These are phyloP conservation scores for Cottoperca gobio DNA, from an alignment of 2,797 vertebrate species.

Conservation along the genomic window DNA sequence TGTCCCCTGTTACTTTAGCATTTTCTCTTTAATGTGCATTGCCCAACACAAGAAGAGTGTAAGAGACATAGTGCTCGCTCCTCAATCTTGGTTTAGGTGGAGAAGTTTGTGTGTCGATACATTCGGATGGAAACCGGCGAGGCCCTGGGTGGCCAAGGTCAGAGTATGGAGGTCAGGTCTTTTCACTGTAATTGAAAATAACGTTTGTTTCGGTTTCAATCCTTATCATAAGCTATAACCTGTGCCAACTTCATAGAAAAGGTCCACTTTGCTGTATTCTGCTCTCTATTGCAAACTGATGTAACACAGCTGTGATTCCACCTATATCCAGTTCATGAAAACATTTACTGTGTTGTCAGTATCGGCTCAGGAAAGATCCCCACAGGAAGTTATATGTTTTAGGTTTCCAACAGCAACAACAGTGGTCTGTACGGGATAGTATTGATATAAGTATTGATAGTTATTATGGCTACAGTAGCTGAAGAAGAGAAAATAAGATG, in stretches of 20 bases:
- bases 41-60: no score
- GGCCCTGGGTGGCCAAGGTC: not conserved
- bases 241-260: not conserved
- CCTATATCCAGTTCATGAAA: conserved; percentile 34
- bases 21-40: not conserved
- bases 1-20: not conserved
- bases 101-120: no score
- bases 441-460: conserved; percentile 10
- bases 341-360: conserved; percentile 42
- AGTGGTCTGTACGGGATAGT: conserved; percentile 23
- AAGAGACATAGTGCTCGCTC: no score
- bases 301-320: conserved; percentile 10
- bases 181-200: not conserved
- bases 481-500: conserved; percentile 1
- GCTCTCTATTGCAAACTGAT: conserved; percentile 4
- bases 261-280: not conserved
- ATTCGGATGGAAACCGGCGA: no score
- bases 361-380: conserved; percentile 15
- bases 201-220: not conserved
- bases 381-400: conserved; percentile 48
- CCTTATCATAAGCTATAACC: not conserved
- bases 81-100: no score
- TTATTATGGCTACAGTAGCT: conserved; percentile 31
- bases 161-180: not conserved
- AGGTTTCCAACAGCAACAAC: conserved; percentile 58